A percentile compares a stretch with the other conserved stretches of the same genome.
Evolutionary conservation across 2,113 vertebrate species (phyloP).

Genomic region (Bettongia penicillata): DNA sequence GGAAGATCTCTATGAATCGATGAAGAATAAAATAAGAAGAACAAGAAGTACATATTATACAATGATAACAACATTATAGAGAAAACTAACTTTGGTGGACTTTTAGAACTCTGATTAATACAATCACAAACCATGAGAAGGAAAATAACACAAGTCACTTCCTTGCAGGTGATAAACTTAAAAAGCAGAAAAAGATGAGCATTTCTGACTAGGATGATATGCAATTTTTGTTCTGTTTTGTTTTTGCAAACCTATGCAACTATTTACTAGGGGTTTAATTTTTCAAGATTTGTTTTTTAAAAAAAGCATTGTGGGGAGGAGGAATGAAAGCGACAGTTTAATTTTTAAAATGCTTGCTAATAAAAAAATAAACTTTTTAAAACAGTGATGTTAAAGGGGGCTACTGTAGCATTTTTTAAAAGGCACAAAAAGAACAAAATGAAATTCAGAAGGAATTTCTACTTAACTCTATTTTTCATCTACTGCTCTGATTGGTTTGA

Average conservation of each 20-base stretch:
- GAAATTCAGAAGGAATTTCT: no score
- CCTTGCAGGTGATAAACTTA: background rate
- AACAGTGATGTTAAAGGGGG: background rate
- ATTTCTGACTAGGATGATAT: background rate
- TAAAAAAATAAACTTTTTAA: background rate
- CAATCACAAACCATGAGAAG: background rate
- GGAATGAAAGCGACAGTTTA: background rate
- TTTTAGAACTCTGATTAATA: background rate
- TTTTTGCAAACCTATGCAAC: background rate
- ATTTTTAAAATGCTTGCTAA: background rate
- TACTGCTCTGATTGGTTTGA: no score
- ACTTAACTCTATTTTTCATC: no score
- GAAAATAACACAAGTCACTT: background rate
- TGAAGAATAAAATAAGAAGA: background rate
- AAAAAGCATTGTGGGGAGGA: background rate
- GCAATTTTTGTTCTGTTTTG: background rate
- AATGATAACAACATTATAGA: background rate
- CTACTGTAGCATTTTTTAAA: background rate
- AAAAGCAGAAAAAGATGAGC: background rate
- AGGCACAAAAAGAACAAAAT: no score
- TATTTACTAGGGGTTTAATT: background rate
- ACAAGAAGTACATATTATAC: background rate
- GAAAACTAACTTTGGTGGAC: background rate
- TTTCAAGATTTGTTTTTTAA: background rate
- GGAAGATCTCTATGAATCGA: background rate